Base-by-base conservation (phyloP, 2,113 vertebrate genomes). In the Euleptes europaea region DNA sequence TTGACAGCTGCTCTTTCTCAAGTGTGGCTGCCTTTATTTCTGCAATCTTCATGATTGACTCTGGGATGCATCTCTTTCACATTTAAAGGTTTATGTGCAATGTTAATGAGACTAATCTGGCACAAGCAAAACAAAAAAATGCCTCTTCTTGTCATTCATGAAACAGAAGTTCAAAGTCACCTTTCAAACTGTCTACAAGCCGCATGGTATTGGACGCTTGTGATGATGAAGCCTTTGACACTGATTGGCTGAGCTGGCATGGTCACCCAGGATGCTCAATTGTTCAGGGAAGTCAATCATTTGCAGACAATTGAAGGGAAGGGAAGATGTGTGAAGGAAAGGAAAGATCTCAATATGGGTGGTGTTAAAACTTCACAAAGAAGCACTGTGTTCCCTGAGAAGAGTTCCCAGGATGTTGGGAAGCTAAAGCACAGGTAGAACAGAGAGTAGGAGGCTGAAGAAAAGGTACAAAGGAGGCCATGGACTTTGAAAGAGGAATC, bases 1-100 rank as follows among this genome's bases (percentile, higher is more conserved):
- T 76, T 90, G 75, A 90, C 82, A 93, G 87, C 92, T 92, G 74
- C 72, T 90, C 86, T 93, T 89, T 86, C 67, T 60, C 82, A 93
- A 91, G 87, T 51, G 40, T 19, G 57, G 35, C n/a, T 49, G 80
- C 90, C 70, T 86, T 89, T 91, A 82, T 78, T 93, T 89, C 70
- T 49, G 7, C 38, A 80, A 42, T 70, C 44, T 91, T 83, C 80
- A 12, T 87, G 90, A 33, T 65, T 84, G 40, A 84, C 69, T 90
- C 17, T 71, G 82, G 47, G 84, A 73, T 57, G 83, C 44, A 35
- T 40, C 0, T 78, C 79, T 92, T 84, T 88, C 26, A 82, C 80
- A 89, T 82, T 84, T 86, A 85, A 79, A 85, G 75, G 80, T 90
- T 88, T 92, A 10, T 80, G 82, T 88, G 3, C 82, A 47, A 90